phyloP scores from a whole-genome alignment of 2,888 invertebrate genomes.

The Drosophila conformis region DNA sequence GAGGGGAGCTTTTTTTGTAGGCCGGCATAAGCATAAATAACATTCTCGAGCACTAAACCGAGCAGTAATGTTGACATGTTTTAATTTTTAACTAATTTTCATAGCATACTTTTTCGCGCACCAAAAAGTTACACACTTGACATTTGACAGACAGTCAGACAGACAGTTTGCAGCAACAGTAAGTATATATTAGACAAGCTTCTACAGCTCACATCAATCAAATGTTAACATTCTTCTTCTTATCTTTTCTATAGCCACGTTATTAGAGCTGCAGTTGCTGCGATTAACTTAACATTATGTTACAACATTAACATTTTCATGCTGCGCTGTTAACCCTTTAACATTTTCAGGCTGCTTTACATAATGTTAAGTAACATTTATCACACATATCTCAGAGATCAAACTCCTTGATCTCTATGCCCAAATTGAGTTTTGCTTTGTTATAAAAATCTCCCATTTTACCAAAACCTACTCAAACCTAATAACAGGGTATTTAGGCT shows the following conservation, averaged over 20 bases:
- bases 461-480: background rate
- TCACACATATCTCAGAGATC: no score
- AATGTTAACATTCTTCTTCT: background rate
- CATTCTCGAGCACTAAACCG: background rate
- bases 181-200: no score
- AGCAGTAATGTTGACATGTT: slow-evolving; percentile 1
- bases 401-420: background rate
- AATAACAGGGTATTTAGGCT: slow-evolving; percentile 6
- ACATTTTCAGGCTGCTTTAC: background rate
- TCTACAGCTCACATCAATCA: background rate
- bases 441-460: background rate
- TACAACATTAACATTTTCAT: background rate
- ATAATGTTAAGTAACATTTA: background rate
- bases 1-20: background rate
- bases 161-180: background rate
- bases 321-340: background rate
- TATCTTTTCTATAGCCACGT: background rate
- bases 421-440: background rate
- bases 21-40: slow-evolving; percentile 10
- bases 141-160: background rate
- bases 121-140: background rate
- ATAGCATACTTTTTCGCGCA: slow-evolving; percentile 12
- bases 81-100: background rate
- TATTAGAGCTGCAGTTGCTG: background rate
- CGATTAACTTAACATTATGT: background rate